Evolutionary conservation across 2,113 vertebrate species (phyloP).

Genomic region (Rhinichthys klamathensis): DNA sequence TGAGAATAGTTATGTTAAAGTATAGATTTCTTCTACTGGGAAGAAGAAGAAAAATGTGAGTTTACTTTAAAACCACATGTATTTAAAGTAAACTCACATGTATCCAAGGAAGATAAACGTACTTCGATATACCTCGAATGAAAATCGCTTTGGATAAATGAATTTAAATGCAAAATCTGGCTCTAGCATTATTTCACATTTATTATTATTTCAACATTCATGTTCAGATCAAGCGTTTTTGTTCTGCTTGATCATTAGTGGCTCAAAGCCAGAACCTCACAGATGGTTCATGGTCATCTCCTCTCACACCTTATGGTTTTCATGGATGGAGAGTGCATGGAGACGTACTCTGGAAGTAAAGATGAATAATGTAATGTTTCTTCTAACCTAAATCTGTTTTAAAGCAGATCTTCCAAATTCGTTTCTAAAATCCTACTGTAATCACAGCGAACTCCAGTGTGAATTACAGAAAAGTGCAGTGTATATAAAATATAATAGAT

Average conservation of each 20-base stretch:
- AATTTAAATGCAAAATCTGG: not conserved
- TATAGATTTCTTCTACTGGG: not conserved
- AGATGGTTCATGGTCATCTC: conserved; percentile 58
- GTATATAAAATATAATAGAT: not conserved
- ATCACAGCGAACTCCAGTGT: too few relatives aligned
- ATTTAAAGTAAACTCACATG: too few relatives aligned
- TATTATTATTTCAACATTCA: not conserved
- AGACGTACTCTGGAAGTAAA: too few relatives aligned
- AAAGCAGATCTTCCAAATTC: not conserved
- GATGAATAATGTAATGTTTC: not conserved
- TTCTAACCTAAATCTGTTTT: not conserved
- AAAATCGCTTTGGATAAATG: not conserved
- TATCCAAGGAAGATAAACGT: not conserved
- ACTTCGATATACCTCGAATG: not conserved
- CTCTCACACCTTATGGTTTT: conserved; percentile 53
- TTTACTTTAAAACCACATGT: not conserved
- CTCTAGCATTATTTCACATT: not conserved
- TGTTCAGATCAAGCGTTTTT: not conserved
- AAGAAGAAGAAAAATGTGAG: not conserved
- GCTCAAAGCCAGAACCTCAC: conserved; percentile 51
- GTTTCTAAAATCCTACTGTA: not conserved
- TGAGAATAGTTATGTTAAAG: not conserved
- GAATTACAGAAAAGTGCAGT: not conserved
- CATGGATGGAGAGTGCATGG: conserved; percentile 23
- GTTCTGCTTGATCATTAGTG: conserved; percentile 27